These are phyloP conservation scores for Lasiommata megera DNA, from an alignment of 2,888 invertebrate species.

Conservation along the genomic window DNA sequence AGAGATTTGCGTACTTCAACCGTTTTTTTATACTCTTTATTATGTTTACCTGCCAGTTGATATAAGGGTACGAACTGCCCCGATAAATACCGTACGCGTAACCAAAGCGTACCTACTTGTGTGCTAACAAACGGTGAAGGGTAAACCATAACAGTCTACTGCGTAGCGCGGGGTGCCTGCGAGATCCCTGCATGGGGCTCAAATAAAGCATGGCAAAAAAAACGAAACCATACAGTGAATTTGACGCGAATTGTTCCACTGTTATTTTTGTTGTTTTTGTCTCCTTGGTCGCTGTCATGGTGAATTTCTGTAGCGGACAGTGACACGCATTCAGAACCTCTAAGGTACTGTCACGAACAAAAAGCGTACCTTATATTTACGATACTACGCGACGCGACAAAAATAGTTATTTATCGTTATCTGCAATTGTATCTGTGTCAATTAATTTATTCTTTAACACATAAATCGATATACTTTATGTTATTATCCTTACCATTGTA, in stretches of 20 bases:
- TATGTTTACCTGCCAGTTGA: constrained; percentile 45
- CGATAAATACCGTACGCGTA: constrained; percentile 58
- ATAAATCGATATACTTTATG: no score
- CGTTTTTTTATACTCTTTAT: constrained; percentile 36
- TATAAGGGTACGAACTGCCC: constrained; percentile 50
- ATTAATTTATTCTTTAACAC: no score
- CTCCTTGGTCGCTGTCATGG: neutral
- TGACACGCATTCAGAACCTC: neutral
- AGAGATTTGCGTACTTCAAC: constrained; percentile 13
- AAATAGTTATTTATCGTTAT: no score
- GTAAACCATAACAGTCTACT: constrained; percentile 76
- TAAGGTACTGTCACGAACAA: neutral
- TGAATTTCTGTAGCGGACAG: neutral
- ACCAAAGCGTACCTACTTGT: constrained; percentile 47
- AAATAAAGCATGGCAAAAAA: constrained; percentile 49
- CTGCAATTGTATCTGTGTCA: no score
- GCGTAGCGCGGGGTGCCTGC: constrained; percentile 59
- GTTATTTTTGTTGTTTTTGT: no score
- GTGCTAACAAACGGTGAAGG: constrained; percentile 67
- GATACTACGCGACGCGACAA: no score
- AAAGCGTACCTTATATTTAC: neutral
- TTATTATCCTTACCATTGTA: no score
- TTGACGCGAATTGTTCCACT: constrained; percentile 38
- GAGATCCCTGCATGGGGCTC: constrained; percentile 53
- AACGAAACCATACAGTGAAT: constrained; percentile 34